Base-by-base conservation (phyloP, 2,888 invertebrate genomes). In the Heteropelma amictum region DNA sequence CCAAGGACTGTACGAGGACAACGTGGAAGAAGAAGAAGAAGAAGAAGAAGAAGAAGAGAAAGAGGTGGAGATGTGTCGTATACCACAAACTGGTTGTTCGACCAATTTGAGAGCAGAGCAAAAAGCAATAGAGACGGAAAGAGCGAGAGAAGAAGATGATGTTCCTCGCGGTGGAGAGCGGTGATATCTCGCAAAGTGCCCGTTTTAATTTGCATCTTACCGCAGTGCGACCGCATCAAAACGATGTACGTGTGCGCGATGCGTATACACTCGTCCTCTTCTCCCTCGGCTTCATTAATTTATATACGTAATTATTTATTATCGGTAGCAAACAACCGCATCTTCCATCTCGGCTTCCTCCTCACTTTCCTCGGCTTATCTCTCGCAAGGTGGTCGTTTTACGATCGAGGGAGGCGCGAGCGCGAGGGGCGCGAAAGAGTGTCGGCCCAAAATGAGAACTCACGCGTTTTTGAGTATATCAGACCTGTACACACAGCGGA, bases 311-410 rank as follows among this genome's bases (percentile, higher is more conserved):
- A 72, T 72, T 54, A 72, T 72, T 72, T 72, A n/a, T n/a, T n/a
- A 72, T 67, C 54, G 61, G 72, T 67, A 61, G 60, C 35, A 21
- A 67, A 33, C 28, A 6, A 40, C 28, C 53, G 67, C 17, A 17
- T 17, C 10, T 8, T 8, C 12, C 7, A n/a, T n/a, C 30, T 54
- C 8, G 3, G 6, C 38, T 12, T 23, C 54, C 23, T 17, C 19
- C 30, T 23, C 12, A 23, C 19, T 51, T 21, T 38, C 19, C 12
- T 6, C 64, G 49, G 77, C 76, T 82, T 82, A 80, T 75, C 70
- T 82, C 77, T 72, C 73, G 77, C 80, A 79, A 81, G 81, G 80
- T 82, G 81, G 80, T 79, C 80, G 77, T 77, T 83, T 83, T 80
- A 82, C 81, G 82, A 81, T 77, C 60, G 72, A 75, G 74, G 70